These are phyloP conservation scores for Hippocampus guttulatus DNA, from an alignment of 2,113 vertebrate genomes.

Conservation along the genomic window DNA sequence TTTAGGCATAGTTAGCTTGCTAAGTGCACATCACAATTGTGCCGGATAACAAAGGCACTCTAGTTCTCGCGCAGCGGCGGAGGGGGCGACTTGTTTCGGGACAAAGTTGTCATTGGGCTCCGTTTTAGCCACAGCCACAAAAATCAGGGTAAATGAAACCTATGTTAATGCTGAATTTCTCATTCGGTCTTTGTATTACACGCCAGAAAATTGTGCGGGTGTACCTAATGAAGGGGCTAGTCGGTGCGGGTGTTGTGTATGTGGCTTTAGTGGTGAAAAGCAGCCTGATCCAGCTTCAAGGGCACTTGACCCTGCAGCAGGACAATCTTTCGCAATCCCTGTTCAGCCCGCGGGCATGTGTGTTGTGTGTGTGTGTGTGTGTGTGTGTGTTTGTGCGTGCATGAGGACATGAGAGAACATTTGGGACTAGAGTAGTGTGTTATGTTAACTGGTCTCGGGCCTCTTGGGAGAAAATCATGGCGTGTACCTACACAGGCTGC, in stretches of 20 bases:
- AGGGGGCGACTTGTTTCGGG: no score
- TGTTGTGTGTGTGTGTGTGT: conserved; percentile 21
- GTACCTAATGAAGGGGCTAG: neutral
- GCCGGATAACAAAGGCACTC: no score
- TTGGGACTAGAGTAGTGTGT: conserved; percentile 54
- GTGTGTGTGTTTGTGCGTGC: conserved; percentile 24
- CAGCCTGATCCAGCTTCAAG: conserved; percentile 56
- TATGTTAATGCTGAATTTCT: neutral
- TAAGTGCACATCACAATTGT: no score
- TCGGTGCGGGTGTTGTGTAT: neutral
- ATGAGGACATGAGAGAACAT: conserved; percentile 39
- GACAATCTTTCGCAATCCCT: conserved; percentile 58
- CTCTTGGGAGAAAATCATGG: conserved; percentile 56
- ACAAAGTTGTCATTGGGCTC: no score
- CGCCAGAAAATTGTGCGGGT: neutral
- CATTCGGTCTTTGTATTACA: neutral
- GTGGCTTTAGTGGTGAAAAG: conserved; percentile 35
- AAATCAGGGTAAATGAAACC: no score
- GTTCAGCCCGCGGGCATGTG: conserved; percentile 40
- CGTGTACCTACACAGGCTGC: conserved; percentile 54
- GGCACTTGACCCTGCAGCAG: conserved; percentile 62
- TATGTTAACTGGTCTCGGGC: conserved; percentile 42
- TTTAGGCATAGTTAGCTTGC: no score
- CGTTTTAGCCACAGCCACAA: no score
- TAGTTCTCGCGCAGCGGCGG: no score